These are phyloP conservation scores for Callosobruchus maculatus DNA, from an alignment of 2,888 invertebrate species.

Conservation along the genomic window DNA sequence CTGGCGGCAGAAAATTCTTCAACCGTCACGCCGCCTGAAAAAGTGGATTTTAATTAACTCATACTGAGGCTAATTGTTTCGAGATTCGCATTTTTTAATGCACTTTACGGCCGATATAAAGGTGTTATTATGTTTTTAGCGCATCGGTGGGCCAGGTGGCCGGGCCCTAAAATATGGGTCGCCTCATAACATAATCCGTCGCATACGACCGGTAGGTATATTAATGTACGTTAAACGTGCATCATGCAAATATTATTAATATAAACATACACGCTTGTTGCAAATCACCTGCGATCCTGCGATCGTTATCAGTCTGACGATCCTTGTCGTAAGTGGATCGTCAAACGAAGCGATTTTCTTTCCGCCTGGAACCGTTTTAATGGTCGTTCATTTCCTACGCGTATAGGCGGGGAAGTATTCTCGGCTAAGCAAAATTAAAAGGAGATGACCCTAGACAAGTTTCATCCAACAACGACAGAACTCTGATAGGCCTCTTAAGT, in stretches of 20 bases:
- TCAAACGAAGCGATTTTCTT: not conserved
- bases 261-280: not conserved
- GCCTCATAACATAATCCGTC: too few relatives aligned
- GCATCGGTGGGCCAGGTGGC: not conserved
- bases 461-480: too few relatives aligned
- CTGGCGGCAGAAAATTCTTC: constrained; percentile 1
- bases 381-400: not conserved
- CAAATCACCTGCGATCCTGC: not conserved
- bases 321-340: not conserved
- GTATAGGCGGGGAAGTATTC: too few relatives aligned
- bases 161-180: not conserved
- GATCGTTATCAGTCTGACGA: not conserved
- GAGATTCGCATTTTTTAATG: constrained; percentile 18
- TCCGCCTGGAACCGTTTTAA: not conserved
- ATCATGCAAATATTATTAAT: not conserved
- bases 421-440: too few relatives aligned
- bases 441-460: too few relatives aligned
- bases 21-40: constrained; percentile 7
- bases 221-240: not conserved
- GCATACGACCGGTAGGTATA: too few relatives aligned
- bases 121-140: constrained; percentile 18
- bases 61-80: constrained; percentile 19
- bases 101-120: constrained; percentile 7
- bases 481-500: too few relatives aligned
- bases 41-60: constrained; percentile 18